phyloP scores from a whole-genome alignment of 1,140 invertebrate species.

The Spodoptera frugiperda region DNA sequence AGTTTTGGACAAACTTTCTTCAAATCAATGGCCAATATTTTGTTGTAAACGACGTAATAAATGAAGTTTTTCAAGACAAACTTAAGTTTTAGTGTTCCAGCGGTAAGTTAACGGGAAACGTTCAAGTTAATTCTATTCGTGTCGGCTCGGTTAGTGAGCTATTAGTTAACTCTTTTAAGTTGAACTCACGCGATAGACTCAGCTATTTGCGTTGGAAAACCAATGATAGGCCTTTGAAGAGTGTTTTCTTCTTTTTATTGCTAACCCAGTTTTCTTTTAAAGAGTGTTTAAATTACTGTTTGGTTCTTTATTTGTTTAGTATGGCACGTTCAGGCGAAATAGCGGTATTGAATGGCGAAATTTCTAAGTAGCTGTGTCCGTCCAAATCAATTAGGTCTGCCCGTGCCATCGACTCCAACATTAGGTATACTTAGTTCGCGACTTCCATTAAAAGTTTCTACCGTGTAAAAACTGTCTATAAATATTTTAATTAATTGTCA shows the following conservation, averaged over 20 bases:
- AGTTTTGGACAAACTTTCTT: conserved; percentile 15
- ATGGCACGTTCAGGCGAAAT: background rate
- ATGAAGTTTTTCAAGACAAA: conserved; percentile 6
- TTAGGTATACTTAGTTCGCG: no score
- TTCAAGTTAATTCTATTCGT: conserved; percentile 55
- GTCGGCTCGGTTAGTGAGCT: conserved; percentile 46
- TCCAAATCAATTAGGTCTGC: no score
- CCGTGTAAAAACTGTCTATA: no score
- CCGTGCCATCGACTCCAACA: no score
- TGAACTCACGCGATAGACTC: conserved; percentile 45
- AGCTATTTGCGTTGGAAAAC: conserved; percentile 32
- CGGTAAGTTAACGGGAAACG: conserved; percentile 42
- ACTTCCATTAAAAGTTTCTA: no score
- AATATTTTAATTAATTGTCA: no score
- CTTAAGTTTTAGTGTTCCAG: conserved; percentile 9
- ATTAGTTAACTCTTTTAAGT: conserved; percentile 54
- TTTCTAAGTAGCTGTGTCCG: background rate
- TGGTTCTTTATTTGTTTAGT: background rate
- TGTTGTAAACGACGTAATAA: background rate
- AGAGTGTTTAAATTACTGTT: conserved; percentile 23
- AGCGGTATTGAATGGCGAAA: conserved; percentile 3
- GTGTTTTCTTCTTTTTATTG: conserved; percentile 4
- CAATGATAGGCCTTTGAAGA: conserved; percentile 19
- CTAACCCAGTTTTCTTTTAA: conserved; percentile 17
- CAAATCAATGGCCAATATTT: conserved; percentile 1